Evolutionary conservation across 2,797 vertebrate species (phyloP).

Genomic region (Enteromius afrohamiltoni): DNA sequence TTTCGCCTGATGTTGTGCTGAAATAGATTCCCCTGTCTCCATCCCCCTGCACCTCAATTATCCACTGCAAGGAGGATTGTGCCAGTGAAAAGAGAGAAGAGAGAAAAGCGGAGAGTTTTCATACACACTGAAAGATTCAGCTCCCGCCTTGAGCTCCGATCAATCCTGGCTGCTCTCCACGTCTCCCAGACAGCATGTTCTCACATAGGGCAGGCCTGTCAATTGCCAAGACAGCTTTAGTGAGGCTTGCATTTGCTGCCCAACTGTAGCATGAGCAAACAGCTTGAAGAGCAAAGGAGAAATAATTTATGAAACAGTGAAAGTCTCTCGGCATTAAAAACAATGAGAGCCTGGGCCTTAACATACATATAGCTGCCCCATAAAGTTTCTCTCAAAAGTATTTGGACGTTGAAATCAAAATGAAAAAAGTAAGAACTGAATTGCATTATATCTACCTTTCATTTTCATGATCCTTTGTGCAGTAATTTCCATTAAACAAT

Average conservation of each 20-base stretch:
- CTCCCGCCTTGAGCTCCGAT: slow-evolving; percentile 38
- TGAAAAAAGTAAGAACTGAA: not conserved
- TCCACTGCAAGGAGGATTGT: slow-evolving; percentile 32
- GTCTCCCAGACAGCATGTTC: slow-evolving; percentile 44
- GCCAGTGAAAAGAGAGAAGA: slow-evolving; percentile 38
- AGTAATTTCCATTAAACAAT: not conserved
- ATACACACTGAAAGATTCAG: slow-evolving; percentile 43
- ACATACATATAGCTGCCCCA: not conserved
- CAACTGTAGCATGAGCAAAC: slow-evolving; percentile 29
- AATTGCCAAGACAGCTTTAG: slow-evolving; percentile 41
- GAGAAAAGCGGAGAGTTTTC: slow-evolving; percentile 39
- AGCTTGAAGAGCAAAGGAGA: slow-evolving; percentile 19
- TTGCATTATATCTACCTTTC: not conserved
- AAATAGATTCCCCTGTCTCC: slow-evolving; percentile 55
- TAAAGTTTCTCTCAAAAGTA: not conserved
- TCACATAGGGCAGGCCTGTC: slow-evolving; percentile 43
- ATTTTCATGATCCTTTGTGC: not conserved
- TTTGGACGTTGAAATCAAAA: not conserved
- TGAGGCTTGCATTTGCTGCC: slow-evolving; percentile 39
- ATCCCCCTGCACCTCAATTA: slow-evolving; percentile 57
- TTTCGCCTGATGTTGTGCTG: slow-evolving; percentile 50
- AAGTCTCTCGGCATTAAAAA: slow-evolving; percentile 2
- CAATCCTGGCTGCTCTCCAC: slow-evolving; percentile 44
- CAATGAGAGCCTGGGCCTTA: not conserved
- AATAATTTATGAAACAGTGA: slow-evolving; percentile 25